Percentiles rank a stretch among this genome's conserved stretches.
Conservation (phyloP, 2,797 vertebrate genomes). For the Vultur gryphus region DNA sequence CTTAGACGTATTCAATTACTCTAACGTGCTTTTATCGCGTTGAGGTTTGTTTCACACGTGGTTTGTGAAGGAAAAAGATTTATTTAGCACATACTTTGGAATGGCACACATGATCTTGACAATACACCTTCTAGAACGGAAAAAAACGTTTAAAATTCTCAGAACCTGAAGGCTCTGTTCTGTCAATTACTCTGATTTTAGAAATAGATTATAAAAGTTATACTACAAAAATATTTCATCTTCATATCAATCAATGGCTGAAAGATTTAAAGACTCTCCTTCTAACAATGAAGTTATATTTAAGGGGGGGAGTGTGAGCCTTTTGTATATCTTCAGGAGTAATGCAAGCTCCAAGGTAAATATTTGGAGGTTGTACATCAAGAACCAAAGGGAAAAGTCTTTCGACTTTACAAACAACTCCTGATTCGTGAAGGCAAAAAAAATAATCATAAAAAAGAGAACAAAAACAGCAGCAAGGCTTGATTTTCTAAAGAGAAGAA, state of each 20-base stretch:
- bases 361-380: conserved; percentile 57
- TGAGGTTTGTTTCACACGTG: not conserved
- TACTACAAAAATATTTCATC: conserved; percentile 63
- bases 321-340: conserved; percentile 55
- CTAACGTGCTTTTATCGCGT: not conserved
- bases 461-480: conserved; percentile 30
- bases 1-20: not conserved
- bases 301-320: conserved; percentile 18
- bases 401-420: conserved; percentile 33
- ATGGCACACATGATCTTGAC: conserved; percentile 50
- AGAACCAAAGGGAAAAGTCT: conserved; percentile 57
- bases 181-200: conserved; percentile 30
- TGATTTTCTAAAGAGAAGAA: conserved; percentile 55
- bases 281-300: not conserved
- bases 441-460: conserved; percentile 37
- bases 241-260: conserved; percentile 54
- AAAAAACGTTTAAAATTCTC: conserved; percentile 17
- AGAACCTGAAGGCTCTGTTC: conserved; percentile 28
- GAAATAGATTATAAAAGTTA: conserved; percentile 62
- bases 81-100: conserved; percentile 46
- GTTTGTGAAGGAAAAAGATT: conserved; percentile 4
- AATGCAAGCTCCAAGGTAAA: conserved; percentile 49
- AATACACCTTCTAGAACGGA: not conserved
- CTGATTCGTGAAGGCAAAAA: conserved; percentile 54
- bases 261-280: conserved; percentile 45